Evolutionary conservation across 2,797 vertebrate species (phyloP), one percentile per base, ranked within the genome.

Genomic region (Artibeus jamaicensis): DNA sequence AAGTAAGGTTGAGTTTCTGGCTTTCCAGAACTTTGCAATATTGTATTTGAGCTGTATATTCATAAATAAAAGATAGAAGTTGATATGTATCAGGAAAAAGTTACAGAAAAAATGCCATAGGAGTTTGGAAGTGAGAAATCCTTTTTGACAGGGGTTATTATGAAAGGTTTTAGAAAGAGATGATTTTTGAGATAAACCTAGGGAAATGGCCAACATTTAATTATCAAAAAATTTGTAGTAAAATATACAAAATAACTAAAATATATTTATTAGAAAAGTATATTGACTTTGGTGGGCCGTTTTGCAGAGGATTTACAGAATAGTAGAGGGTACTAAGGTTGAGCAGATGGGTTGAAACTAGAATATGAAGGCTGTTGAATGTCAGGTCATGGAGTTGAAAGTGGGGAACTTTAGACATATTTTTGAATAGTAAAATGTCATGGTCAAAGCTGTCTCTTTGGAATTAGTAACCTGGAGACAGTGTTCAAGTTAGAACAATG

Each of bases 1-100:
- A 24, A 34, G 39, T 92, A 89, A 77, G 15, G 37, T 18, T 42
- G 50, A 93, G 26, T 16, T 89, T 73, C 67, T 53, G 19, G 14
- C 21, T 65, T 76, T 93, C 62, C 57, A 39, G 37, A 34, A 79
- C 14, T 94, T 85, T 19, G 0, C 14, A 91, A 14, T 57, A 32
- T 84, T 93, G 59, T 91, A 44, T 91, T 77, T 81, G 74, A 94
- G 34, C 53, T 81, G 57, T 29, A 67, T 76, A 83, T 48, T 89
- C 8, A 91, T 39, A 42, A 12, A 37, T 46, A 86, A 73, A 62
- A 65, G 48, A 57, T 81, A 55, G 0, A 87, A 21, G 71, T 79
- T 78, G 42, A 77, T 48, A 85, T 34, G 24, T 55, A 11, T 50
- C 32, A 53, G 48, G 76, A 74, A 93, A 32, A 70, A 79, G 37